Conservation (phyloP, 2,888 invertebrate genomes). For the Gryllus longicercus region DNA sequence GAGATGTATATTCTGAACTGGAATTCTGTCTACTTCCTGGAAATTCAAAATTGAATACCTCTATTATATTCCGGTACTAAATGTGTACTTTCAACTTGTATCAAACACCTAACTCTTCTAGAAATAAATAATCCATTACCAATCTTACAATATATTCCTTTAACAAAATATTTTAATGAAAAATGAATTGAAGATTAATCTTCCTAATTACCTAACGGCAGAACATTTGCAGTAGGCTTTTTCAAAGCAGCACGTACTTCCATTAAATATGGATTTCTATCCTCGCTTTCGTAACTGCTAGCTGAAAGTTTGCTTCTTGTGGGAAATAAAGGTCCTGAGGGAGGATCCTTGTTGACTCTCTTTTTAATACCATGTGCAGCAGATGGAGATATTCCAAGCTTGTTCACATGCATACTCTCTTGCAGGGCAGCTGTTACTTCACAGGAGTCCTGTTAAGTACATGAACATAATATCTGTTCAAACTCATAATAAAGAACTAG, state of each 20-base stretch:
- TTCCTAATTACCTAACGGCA: slow-evolving; percentile 18
- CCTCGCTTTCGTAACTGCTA: slow-evolving; percentile 4
- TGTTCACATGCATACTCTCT: slow-evolving; percentile 29
- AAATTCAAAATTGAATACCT: not conserved
- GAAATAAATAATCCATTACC: no score
- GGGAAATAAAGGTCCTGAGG: slow-evolving; percentile 22
- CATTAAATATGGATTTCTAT: slow-evolving; percentile 25
- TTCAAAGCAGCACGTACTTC: slow-evolving; percentile 30
- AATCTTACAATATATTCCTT: no score
- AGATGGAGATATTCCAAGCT: slow-evolving; percentile 12
- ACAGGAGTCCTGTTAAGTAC: slow-evolving; percentile 25
- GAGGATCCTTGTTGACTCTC: slow-evolving; percentile 22
- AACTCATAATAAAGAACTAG: no score
- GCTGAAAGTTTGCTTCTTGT: not conserved
- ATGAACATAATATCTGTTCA: no score
- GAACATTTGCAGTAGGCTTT: slow-evolving; percentile 26
- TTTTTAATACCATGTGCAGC: slow-evolving; percentile 26
- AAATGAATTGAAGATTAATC: no score
- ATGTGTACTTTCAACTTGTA: no score
- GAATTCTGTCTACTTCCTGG: not conserved
- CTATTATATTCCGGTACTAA: no score
- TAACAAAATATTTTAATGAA: no score
- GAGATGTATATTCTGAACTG: not conserved
- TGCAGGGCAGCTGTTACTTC: not conserved
- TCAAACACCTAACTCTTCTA: no score